Evolutionary conservation across 2,888 invertebrate genomes (phyloP).

Genomic region (Plusia festucae): DNA sequence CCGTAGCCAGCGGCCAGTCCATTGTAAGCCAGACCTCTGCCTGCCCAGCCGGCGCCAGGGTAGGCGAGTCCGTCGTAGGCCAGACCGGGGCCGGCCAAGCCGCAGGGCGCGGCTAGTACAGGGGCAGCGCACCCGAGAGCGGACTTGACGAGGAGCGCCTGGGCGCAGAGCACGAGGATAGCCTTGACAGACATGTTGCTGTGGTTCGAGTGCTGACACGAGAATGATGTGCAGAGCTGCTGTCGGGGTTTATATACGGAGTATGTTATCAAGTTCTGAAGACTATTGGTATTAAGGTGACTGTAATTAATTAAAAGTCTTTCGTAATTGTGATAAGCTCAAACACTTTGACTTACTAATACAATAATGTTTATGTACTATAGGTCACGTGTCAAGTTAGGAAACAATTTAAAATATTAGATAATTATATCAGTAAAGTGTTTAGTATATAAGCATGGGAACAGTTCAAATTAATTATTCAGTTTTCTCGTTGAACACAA

Average conservation of each 20-base stretch:
- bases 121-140: conserved; percentile 36
- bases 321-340: too few relatives aligned
- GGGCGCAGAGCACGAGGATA: conserved; percentile 58
- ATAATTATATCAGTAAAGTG: background rate
- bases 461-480: background rate
- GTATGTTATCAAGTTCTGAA: background rate
- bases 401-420: background rate
- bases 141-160: conserved; percentile 29
- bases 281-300: conserved; percentile 4
- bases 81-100: conserved; percentile 6
- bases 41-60: conserved; percentile 10
- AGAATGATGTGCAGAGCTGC: conserved; percentile 22
- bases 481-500: too few relatives aligned
- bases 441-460: conserved; percentile 12
- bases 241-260: conserved; percentile 9
- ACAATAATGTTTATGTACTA: too few relatives aligned
- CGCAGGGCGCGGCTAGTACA: conserved; percentile 10
- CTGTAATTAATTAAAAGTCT: background rate
- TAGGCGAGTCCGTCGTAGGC: conserved; percentile 15
- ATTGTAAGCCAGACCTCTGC: conserved; percentile 20
- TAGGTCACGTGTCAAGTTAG: background rate
- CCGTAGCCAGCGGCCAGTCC: background rate
- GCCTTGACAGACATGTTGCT: conserved; percentile 61
- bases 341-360: too few relatives aligned
- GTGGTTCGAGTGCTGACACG: conserved; percentile 22